Base-by-base conservation (phyloP, 2,797 vertebrate species). In the Sebastes trivittatus region DNA sequence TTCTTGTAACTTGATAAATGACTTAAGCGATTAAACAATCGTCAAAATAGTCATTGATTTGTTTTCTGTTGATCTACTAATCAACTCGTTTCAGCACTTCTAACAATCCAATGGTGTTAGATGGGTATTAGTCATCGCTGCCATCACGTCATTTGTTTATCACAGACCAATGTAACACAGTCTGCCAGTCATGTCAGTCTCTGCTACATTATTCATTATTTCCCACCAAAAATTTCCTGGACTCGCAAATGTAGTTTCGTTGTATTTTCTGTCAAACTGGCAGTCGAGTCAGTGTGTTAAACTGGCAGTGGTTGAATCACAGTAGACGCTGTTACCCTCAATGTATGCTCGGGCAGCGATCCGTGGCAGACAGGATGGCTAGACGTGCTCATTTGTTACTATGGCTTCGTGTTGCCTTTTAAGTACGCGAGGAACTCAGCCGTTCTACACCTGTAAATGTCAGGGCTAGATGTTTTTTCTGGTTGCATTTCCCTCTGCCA, bases 371-470 rank as follows among this genome's bases (percentile, higher is more conserved):
- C 81, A 62, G 59, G 72, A 67, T 9, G 74, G 74, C 83, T 22
- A 65, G 76, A 86, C 75, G 3, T n/a, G 64, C 70, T 89, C 72
- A 55, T 91, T 87, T 79, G 79, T 89, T 83, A 60, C 72, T 36
- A 7, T 55, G 70, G 71, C 73, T 59, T 69, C 25, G 7, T 70
- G 73, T 79, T 81, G 63, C 77, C 46, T 71, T 84, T 81, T 34
- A 42, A 34, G 62, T 58, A 60, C 0, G 36, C 18, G 2, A 65
- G 69, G 25, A 88, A 30, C 32, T 80, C 46, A 1, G 68, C 77
- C 16, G 23, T 63, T 67, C 20, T 22, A 71, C 70, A 67, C 67
- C 75, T 84, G 78, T 82, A 87, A 88, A 92, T 88, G 88, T 88
- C 90, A 87, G 22, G 52, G 54, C 59, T 22, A 2, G 34, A 69